A percentile compares a stretch with the other conserved stretches of the same genome.
Evolutionary conservation across 2,797 vertebrate genomes (phyloP).

Genomic region (Dicrostonyx torquatus): DNA sequence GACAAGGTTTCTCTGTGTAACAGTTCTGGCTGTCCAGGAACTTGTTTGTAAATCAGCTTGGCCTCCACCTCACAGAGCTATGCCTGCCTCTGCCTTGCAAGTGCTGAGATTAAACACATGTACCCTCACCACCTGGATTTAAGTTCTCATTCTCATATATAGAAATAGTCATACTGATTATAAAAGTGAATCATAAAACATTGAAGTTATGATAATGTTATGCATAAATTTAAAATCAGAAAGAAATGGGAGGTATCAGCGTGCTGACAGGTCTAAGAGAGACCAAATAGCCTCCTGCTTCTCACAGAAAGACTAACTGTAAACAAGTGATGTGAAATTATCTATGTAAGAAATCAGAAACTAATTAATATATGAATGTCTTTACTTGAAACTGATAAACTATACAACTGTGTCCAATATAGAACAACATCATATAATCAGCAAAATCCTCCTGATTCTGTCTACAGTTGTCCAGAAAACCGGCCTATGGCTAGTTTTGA

Average conservation of each 20-base stretch:
- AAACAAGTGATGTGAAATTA: not conserved
- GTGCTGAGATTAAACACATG: not conserved
- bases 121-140: not conserved
- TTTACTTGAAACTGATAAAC: not conserved
- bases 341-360: not conserved
- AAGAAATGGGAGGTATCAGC: too few relatives aligned
- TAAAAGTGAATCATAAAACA: not conserved
- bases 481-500: not conserved
- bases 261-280: not conserved
- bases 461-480: not conserved
- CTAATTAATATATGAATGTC: not conserved
- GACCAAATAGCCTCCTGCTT: not conserved
- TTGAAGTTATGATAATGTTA: not conserved
- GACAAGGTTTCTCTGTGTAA: not conserved
- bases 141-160: not conserved
- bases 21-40: not conserved
- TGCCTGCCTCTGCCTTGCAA: not conserved
- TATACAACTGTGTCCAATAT: not conserved
- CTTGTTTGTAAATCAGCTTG: not conserved
- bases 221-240: not conserved
- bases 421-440: not conserved
- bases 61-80: not conserved
- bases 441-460: not conserved
- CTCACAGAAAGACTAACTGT: not conserved
- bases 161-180: not conserved